phyloP scores from a whole-genome alignment of 2,113 vertebrate species.

The Misgurnus mizolepis region DNA sequence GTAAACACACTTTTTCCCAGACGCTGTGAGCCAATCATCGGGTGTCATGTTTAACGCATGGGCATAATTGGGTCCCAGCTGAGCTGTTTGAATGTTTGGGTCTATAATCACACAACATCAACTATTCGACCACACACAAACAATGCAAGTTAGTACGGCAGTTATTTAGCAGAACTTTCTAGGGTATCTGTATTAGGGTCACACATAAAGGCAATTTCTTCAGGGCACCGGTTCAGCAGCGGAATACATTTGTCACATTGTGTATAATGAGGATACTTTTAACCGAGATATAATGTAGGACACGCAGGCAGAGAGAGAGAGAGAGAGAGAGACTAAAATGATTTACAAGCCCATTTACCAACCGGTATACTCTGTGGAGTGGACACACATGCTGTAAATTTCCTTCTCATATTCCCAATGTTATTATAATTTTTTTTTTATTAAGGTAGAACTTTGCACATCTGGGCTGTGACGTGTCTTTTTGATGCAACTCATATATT shows the following conservation, averaged over 20 bases:
- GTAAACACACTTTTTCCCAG: constrained; percentile 1
- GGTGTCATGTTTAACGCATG: not conserved
- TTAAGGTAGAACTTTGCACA: not conserved
- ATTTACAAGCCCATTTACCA: constrained; percentile 33
- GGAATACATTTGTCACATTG: constrained; percentile 9
- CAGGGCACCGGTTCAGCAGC: constrained; percentile 13
- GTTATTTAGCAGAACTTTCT: constrained; percentile 23
- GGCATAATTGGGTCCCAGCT: constrained; percentile 7
- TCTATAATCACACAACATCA: constrained; percentile 10
- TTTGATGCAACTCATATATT: not conserved
- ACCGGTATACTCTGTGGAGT: not conserved
- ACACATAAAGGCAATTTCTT: constrained; percentile 22
- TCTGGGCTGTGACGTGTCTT: too few relatives aligned
- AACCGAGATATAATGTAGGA: constrained; percentile 32
- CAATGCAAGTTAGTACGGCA: not conserved
- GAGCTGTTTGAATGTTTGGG: not conserved
- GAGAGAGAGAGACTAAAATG: not conserved
- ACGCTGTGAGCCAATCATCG: not conserved
- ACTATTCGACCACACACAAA: not conserved
- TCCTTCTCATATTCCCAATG: not conserved
- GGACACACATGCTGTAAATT: constrained; percentile 13
- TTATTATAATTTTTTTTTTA: not conserved
- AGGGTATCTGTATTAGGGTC: constrained; percentile 9
- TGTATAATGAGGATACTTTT: constrained; percentile 28
- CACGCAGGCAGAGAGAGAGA: constrained; percentile 4